Base-by-base conservation (phyloP, 2,888 invertebrate genomes). In the Sinodicranocentrus sp. region DNA sequence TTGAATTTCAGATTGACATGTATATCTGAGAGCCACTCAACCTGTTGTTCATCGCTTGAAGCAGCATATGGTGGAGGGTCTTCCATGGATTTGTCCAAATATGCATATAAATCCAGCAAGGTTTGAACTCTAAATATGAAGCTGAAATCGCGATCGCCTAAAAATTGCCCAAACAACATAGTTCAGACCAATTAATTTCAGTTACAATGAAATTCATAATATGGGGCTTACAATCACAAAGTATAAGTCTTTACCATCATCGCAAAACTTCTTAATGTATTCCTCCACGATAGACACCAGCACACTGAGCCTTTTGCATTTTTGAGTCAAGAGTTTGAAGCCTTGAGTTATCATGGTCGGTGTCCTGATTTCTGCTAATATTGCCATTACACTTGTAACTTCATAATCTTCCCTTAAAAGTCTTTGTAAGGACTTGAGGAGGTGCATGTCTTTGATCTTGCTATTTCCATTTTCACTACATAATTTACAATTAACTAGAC, bases 371-470 rank as follows among this genome's bases (percentile, higher is more conserved):
- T 90, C 89, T 23, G 84, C 57, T 33, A 90, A 57, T 17, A 89
- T 86, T 54, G 87, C 87, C 44, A 88, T 85, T 8, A 80, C 59
- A 17, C 73, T 70, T 6, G 70, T 57, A 8, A 70, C 44, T 15
- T 84, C 83, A 19, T 73, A 78, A 2, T 72, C 68, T n/a, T 72
- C 82, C 61, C 83, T 78, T 1, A 89, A 63, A 8, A 87, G 19
- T 26, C 85, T 86, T 87, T 91, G 91, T 17, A 92, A 90, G 88
- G 95, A 94, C 89, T 96, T 94, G 83, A 97, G 92, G 61, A 97
- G 92, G 91, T 98, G 97, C 73, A 97, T 92, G 91, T 98, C 98
- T 88, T 96, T 93, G 0, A 97, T 95, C 89, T 95, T 93, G 89
- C 95, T 95, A 80, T 96, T 97, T 91, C 96, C 96, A 90, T 95